Conservation (phyloP, 2,888 invertebrate genomes). For the Anoncus sp. region DNA sequence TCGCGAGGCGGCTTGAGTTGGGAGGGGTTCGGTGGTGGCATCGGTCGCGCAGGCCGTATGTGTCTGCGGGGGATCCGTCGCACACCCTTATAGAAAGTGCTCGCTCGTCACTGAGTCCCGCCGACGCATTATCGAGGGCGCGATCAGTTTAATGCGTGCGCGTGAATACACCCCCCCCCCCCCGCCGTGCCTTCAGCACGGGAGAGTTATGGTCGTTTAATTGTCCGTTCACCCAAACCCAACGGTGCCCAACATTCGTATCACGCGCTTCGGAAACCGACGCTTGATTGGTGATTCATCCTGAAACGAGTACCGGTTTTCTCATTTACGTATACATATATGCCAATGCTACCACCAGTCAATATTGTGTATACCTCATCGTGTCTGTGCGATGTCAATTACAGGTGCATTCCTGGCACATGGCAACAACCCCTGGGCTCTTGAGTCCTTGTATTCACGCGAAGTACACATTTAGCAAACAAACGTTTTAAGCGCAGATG, state of each 20-base stretch:
- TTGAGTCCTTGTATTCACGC: constrained; percentile 1
- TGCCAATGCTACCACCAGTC: no score
- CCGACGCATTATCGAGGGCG: constrained; percentile 68
- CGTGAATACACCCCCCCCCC: constrained; percentile 53
- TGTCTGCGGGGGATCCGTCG: constrained; percentile 65
- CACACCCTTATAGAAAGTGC: constrained; percentile 14
- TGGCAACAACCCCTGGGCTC: constrained; percentile 20
- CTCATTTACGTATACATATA: constrained; percentile 13
- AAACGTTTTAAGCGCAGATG: no score
- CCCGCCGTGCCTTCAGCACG: constrained; percentile 65
- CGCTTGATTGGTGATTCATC: constrained; percentile 79
- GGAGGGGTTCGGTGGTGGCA: constrained; percentile 37
- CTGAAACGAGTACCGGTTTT: constrained; percentile 49
- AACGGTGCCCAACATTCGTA: constrained; percentile 43
- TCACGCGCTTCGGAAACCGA: constrained; percentile 62
- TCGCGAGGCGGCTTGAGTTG: constrained; percentile 28
- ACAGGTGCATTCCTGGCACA: constrained; percentile 41
- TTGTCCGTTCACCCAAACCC: constrained; percentile 60
- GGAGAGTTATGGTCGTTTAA: constrained; percentile 74
- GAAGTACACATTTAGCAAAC: not conserved
- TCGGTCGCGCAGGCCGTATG: constrained; percentile 60
- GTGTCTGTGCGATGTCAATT: constrained; percentile 14
- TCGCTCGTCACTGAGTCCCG: constrained; percentile 27
- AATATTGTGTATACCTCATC: not conserved
- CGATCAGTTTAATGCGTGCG: constrained; percentile 69